phyloP scores from a whole-genome alignment of 2,797 vertebrate species.

The Gymnodraco acuticeps region DNA sequence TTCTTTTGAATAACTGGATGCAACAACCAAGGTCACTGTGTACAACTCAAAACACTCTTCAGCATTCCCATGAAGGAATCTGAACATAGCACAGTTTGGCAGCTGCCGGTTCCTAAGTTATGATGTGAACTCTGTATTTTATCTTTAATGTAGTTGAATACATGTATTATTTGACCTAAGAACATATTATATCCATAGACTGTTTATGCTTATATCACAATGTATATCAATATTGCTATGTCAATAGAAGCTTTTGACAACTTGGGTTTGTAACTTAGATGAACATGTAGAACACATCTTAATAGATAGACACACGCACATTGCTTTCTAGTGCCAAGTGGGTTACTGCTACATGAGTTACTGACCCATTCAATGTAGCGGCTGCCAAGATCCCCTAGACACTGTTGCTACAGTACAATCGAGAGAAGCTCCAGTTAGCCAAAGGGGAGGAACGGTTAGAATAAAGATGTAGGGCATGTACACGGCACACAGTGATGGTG shows the following conservation, averaged over 20 bases:
- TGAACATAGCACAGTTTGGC: not conserved
- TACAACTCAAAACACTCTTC: not conserved
- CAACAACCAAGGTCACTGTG: not conserved
- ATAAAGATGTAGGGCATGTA: slow-evolving; percentile 56
- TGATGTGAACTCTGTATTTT: not conserved
- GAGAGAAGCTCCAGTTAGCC: slow-evolving; percentile 44
- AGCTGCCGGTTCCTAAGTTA: not conserved
- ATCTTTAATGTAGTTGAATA: not conserved
- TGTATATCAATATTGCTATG: not conserved
- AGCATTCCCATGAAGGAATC: not conserved
- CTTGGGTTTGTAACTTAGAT: not conserved
- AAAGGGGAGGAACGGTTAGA: slow-evolving; percentile 33
- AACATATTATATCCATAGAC: too few species aligned
- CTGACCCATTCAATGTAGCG: slow-evolving; percentile 44
- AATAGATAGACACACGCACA: slow-evolving; percentile 7
- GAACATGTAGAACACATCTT: not conserved
- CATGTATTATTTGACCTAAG: not conserved
- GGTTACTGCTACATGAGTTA: slow-evolving; percentile 40
- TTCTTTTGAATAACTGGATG: not conserved
- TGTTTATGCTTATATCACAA: not conserved
- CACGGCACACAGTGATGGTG: slow-evolving; percentile 35
- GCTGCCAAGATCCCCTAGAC: slow-evolving; percentile 31
- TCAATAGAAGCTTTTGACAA: not conserved
- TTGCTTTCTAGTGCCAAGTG: slow-evolving; percentile 37
- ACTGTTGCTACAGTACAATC: slow-evolving; percentile 42